Evolutionary conservation across 2,797 vertebrate genomes (phyloP), one percentile per base, ranked within the genome.

Genomic region (Eospalax fontanierii): DNA sequence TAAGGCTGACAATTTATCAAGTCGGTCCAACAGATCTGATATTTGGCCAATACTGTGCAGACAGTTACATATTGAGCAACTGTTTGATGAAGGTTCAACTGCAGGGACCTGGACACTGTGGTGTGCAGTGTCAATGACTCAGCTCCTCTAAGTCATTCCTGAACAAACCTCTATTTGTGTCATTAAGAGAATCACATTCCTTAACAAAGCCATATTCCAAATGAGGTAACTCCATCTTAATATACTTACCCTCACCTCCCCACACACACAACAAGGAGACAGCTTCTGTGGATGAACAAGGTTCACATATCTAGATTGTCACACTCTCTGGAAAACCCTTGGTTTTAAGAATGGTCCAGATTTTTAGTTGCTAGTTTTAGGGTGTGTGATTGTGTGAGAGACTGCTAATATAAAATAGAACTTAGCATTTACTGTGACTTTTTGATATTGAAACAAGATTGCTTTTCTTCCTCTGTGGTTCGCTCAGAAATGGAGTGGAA

Each of bases 401-500:
- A 70, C 33, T 96, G 94, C 85, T 87, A 92, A 40, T 95, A 90
- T 97, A 87, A 94, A 81, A 35, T 35, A 8, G 59, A 96, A 46
- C 59, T 93, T 92, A 70, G 76, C 59, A 71, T 79, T 78, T 84
- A 57, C 65, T 63, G 73, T 79, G 86, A 78, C 80, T 97, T 93
- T n/a, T 91, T 93, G 80, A 91, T 95, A 89, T 30, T 92, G 63
- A 94, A 92, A 78, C 73, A 81, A 26, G 3, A 57, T 84, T 91
- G 18, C 19, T 95, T 73, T 87, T 70, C 33, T 66, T 38, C 18
- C 75, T 90, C 59, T n/a, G 18, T 61, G 68, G 30, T 83, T 80
- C 96, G 50, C 81, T 96, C 89, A 68, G 54, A 96, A 96, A 93
- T 54, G 73, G 73, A 85, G 38, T 86, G 84, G 87, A 86, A 87